These are phyloP conservation scores for Meloe dianella DNA, from an alignment of 2,888 invertebrate genomes.

Conservation along the genomic window DNA sequence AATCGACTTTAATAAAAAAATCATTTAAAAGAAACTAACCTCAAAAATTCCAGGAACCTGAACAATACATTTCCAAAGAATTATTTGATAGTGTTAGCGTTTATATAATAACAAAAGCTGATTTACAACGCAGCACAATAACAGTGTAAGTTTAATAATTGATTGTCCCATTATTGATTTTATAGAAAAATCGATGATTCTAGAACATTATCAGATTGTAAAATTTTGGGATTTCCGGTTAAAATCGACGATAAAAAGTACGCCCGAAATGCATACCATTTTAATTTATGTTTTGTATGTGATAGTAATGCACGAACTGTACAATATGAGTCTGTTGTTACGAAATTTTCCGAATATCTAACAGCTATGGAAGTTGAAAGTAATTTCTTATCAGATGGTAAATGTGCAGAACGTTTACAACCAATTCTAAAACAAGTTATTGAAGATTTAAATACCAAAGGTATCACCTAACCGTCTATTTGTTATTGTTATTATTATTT, in stretches of 20 bases:
- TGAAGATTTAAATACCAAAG: slow-evolving; percentile 78
- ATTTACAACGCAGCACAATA: slow-evolving; percentile 86
- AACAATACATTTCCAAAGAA: slow-evolving; percentile 90
- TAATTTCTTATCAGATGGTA: slow-evolving; percentile 80
- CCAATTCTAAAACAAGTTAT: slow-evolving; percentile 80
- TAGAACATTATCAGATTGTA: slow-evolving; percentile 76
- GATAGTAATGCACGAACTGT: slow-evolving; percentile 88
- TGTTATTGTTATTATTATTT: neutral
- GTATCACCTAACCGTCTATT: too few relatives aligned
- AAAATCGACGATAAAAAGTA: slow-evolving; percentile 88
- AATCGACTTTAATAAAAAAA: neutral
- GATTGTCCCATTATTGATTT: neutral
- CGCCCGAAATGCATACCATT: slow-evolving; percentile 91
- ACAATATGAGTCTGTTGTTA: slow-evolving; percentile 93
- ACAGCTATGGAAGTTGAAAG: slow-evolving; percentile 87
- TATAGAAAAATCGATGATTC: slow-evolving; percentile 39
- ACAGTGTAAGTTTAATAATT: slow-evolving; percentile 74
- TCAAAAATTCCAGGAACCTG: slow-evolving; percentile 73
- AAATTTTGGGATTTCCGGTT: slow-evolving; percentile 92
- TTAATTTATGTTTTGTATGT: slow-evolving; percentile 94
- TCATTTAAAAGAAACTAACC: slow-evolving; percentile 7
- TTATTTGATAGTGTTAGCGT: slow-evolving; percentile 92
- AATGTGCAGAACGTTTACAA: slow-evolving; percentile 68
- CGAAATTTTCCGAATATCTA: slow-evolving; percentile 92
- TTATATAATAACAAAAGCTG: slow-evolving; percentile 94